Base-by-base conservation (phyloP, 23 tunicate genomes). In the Styela clava region DNA sequence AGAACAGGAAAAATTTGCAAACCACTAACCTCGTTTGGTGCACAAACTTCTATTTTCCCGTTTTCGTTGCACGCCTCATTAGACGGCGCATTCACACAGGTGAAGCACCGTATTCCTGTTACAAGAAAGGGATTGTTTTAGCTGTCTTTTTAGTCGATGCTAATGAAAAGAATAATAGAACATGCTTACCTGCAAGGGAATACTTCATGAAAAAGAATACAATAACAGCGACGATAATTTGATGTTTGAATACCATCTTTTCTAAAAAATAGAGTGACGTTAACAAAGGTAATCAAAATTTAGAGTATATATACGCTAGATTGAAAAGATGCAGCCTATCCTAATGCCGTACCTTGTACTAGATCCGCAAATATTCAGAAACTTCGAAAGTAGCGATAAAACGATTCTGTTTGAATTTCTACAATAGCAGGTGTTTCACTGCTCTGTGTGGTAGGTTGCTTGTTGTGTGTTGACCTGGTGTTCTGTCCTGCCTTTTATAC, bases 41-140 rank as follows among this genome's bases (percentile, higher is more conserved):
- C 56, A 68, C 97, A 91, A 63, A 78, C 84, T 69, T 83, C 74
- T 33, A 91, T 83, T 27, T 69, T 35, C 35, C 97, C 97, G 52
- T 85, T 78, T 32, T 67, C 68, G 70, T 91, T 91, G 69, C 97
- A 91, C 33, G 82, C 87, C 61, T 91, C 97, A 33, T 91, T 91
- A 2, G 97, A 91, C 1, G 80, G 24, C 0, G 97, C 97, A 23
- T 82, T 82, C 52, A 85, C 80, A 56, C 97, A 91, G 16, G 97
- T 91, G 74, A 85, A 91, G 69, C 97, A 91, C 21, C 64, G 34
- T 69, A 85, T 67, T 62, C 87, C 90, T 91, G 74, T 32, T 80
- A 76, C 9, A 63, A 44, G 56, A 44, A 44, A 44, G 56, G 7
- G 9, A 7, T 12, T 5, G 12, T 44, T 5, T 44, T 44, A 5